These are phyloP conservation scores for Microcebus tavaratra DNA, from an alignment of 2,113 vertebrate species.

Conservation along the genomic window DNA sequence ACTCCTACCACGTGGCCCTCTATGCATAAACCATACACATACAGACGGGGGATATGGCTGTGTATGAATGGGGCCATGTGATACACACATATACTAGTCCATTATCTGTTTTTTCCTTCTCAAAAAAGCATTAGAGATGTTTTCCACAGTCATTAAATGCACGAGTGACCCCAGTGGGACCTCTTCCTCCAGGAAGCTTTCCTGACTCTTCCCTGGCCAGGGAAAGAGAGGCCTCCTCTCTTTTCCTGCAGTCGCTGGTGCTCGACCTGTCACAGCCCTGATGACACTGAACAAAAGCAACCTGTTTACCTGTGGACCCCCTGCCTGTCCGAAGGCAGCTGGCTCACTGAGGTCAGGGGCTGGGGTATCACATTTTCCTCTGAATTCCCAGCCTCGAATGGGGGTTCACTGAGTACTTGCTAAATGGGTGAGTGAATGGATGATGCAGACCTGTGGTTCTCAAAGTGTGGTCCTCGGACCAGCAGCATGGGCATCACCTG, in stretches of 20 bases:
- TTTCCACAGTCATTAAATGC: background rate
- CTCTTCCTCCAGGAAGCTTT: background rate
- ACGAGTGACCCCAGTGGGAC: background rate
- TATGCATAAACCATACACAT: accelerated
- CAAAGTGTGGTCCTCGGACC: accelerated
- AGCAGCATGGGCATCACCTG: accelerated
- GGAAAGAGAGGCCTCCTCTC: background rate
- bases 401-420: background rate
- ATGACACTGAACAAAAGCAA: background rate
- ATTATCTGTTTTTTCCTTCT: background rate
- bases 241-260: background rate
- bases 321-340: background rate
- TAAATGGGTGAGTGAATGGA: accelerated
- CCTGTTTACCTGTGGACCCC: background rate
- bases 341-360: background rate
- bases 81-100: background rate
- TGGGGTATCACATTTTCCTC: background rate
- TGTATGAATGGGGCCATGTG: background rate
- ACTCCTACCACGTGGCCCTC: background rate
- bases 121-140: background rate
- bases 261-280: background rate
- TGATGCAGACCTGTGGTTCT: accelerated
- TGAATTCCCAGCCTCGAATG: accelerated
- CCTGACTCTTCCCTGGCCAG: background rate
- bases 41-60: accelerated